Percentiles rank a stretch among this genome's conserved stretches.
Conservation (phyloP, 92 coral and sea anemone species). For the Metridium senile region DNA sequence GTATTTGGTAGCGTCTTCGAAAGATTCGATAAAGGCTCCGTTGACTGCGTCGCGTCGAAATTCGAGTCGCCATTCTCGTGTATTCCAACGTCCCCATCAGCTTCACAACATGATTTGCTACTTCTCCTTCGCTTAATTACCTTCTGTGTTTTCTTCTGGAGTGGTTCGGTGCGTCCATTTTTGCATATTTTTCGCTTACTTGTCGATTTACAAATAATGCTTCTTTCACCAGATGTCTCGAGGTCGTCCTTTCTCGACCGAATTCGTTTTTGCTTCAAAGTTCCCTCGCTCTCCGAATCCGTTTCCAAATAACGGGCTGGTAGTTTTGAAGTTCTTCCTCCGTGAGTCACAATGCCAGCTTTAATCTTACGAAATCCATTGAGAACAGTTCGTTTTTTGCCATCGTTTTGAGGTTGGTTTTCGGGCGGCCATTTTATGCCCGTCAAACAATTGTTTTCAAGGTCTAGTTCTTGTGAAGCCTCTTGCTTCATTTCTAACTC, state of each 20-base stretch:
- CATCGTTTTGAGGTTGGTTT: slow-evolving; percentile 77
- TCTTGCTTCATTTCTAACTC: slow-evolving; percentile 57
- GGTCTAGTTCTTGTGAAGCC: slow-evolving; percentile 74
- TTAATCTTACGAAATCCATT: slow-evolving; percentile 81
- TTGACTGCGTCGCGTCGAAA: slow-evolving; percentile 5
- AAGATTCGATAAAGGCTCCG: slow-evolving; percentile 16
- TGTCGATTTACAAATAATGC: slow-evolving; percentile 41
- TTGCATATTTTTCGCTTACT: slow-evolving; percentile 63
- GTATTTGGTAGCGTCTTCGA: slow-evolving; percentile 35
- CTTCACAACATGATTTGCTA: slow-evolving; percentile 30
- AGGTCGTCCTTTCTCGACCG: slow-evolving; percentile 43
- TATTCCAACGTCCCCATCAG: slow-evolving; percentile 28
- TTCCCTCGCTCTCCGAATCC: slow-evolving; percentile 78
- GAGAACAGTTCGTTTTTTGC: slow-evolving; percentile 61
- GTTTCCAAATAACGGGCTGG: slow-evolving; percentile 96
- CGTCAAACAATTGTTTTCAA: slow-evolving; percentile 94
- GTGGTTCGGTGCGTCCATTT: slow-evolving; percentile 76
- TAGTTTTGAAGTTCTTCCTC: slow-evolving; percentile 86
- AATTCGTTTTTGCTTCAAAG: slow-evolving; percentile 52
- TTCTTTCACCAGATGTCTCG: slow-evolving; percentile 63
- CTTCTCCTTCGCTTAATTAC: slow-evolving; percentile 18
- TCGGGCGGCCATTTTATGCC: slow-evolving; percentile 99
- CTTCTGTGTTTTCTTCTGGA: slow-evolving; percentile 47
- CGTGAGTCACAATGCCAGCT: slow-evolving; percentile 75
- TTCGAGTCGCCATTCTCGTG: slow-evolving; percentile 24